A percentile compares a stretch with the other conserved stretches of the same genome.
These are phyloP conservation scores for Mythimna albipuncta DNA, from an alignment of 2,888 invertebrate genomes.

Conservation along the genomic window DNA sequence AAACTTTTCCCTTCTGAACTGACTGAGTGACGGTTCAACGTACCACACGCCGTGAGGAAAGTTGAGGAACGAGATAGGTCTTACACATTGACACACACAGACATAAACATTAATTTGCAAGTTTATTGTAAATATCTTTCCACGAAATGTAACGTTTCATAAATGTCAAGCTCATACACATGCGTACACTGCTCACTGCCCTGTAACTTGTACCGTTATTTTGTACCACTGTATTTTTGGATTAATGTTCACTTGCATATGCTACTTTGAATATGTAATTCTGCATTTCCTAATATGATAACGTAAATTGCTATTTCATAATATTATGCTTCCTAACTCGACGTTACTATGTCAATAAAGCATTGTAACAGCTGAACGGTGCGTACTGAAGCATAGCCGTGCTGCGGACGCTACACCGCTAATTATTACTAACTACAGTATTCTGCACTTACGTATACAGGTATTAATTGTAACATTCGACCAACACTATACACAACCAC, in stretches of 20 bases:
- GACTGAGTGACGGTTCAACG: conserved; percentile 75
- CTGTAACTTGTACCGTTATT: conserved; percentile 37
- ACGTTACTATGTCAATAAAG: conserved; percentile 50
- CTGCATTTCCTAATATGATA: conserved; percentile 23
- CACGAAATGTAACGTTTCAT: conserved; percentile 45
- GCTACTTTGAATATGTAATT: conserved; percentile 28
- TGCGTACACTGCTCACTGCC: not conserved
- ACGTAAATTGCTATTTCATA: conserved; percentile 20
- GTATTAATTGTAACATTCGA: conserved; percentile 55
- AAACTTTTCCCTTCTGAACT: conserved; percentile 80
- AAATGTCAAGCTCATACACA: conserved; percentile 40
- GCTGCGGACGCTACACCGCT: conserved; percentile 43
- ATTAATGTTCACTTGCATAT: conserved; percentile 38
- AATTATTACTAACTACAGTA: conserved; percentile 58
- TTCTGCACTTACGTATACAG: conserved; percentile 50
- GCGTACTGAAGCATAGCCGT: conserved; percentile 48
- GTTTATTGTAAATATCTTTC: conserved; percentile 54
- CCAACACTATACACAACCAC: conserved; percentile 25
- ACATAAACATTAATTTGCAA: conserved; percentile 57
- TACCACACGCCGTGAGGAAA: conserved; percentile 78
- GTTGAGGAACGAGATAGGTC: conserved; percentile 78
- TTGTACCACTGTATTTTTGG: conserved; percentile 31
- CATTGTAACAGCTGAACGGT: conserved; percentile 51
- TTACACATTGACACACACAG: conserved; percentile 62
- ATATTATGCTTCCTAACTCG: conserved; percentile 31